These are phyloP conservation scores for Pinctada fucata DNA, from an alignment of 2,888 invertebrate species.

Conservation along the genomic window DNA sequence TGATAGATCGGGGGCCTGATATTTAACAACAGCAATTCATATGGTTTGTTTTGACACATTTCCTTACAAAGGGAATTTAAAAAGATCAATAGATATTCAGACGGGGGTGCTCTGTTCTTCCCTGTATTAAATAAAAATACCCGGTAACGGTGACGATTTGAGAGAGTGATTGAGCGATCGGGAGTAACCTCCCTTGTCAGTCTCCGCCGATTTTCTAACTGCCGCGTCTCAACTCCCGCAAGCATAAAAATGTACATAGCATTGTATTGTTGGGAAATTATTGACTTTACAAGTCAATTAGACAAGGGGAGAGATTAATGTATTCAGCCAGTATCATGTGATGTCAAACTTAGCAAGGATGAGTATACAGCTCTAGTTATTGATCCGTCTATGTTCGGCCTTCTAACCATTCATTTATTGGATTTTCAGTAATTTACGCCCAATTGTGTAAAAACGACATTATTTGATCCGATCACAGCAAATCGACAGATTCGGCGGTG, in stretches of 20 bases:
- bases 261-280: conserved; percentile 26
- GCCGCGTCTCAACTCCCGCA: conserved; percentile 9
- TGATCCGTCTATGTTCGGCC: conserved; percentile 21
- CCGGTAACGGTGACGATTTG: background rate
- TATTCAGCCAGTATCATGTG: conserved; percentile 28
- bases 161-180: no score
- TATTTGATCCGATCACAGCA: conserved; percentile 20
- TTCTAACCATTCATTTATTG: conserved; percentile 26
- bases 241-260: conserved; percentile 19
- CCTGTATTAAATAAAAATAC: background rate
- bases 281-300: conserved; percentile 35
- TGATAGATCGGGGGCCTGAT: background rate
- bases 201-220: conserved; percentile 14
- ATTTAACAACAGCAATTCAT: background rate
- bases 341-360: conserved; percentile 25
- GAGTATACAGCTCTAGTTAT: conserved; percentile 26
- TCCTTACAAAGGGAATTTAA: conserved; percentile 1
- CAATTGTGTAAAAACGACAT: conserved; percentile 27
- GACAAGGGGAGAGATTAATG: conserved; percentile 25
- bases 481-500: background rate
- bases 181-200: background rate
- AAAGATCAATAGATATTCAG: background rate
- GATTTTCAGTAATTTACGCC: conserved; percentile 32
- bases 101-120: background rate
- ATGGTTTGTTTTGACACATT: conserved; percentile 2